Evolutionary conservation across 2,113 vertebrate species (phyloP), one percentile per base, ranked within the genome.

Genomic region (Copsychus sechellarum): DNA sequence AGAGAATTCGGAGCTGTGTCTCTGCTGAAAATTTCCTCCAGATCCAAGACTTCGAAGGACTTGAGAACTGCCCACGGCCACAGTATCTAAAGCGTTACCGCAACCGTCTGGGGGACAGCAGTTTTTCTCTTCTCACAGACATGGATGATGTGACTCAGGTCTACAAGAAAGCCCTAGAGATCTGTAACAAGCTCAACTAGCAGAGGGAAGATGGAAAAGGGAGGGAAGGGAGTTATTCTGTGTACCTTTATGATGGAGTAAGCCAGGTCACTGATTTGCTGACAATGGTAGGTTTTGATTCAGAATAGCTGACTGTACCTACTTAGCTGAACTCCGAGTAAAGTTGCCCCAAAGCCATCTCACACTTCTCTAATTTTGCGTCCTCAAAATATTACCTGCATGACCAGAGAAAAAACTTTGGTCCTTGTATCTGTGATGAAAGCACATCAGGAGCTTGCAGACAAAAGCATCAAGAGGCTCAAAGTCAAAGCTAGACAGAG

Each of bases 111-210:
- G 98, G 98, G 67, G 99, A 99, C 98, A 99, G 99, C 96, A 99
- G 99, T 98, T 99, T 99, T 98, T 99, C 99, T 86, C 98, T 99
- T 97, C 98, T 99, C 85, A 98, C 98, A 57, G 99, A 99, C 97
- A 98, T 99, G 98, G 98, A 98, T 91, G 99, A 99, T 43, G 97
- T 99, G 98, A 99, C 99, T 98, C 99, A 99, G 98, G 99, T 99
- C 96, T 99, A 99, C 97, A 99, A 99, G 98, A 99, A 99, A 98
- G 99, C 99, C 94, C 98, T 99, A 95, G 99, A 99, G 97, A 99
- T 99, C 96, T 99, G 98, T 97, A 99, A 97, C 98, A 99, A 98
- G 86, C 98, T 99, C 96, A 98, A 98, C 97, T 98, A 98, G 96
- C 87, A 66, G 77, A 82, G 43, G 25, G 79, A 33, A 81, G 88